Percentiles rank a stretch among this genome's conserved stretches.
Evolutionary conservation across 2,888 invertebrate genomes (phyloP).

Genomic region (Thecophora atra): DNA sequence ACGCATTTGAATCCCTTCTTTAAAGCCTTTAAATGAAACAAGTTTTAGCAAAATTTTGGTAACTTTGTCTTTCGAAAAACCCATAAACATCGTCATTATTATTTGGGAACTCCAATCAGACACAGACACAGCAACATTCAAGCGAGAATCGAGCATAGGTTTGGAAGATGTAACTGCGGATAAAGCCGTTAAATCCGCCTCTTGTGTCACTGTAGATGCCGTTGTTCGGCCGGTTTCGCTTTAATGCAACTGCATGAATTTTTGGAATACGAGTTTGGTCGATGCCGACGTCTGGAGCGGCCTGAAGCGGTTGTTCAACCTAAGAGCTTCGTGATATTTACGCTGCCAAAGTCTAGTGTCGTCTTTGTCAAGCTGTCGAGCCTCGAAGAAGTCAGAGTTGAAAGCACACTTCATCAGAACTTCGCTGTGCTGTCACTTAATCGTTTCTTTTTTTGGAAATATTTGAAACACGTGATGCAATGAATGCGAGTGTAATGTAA

Average conservation of each 20-base stretch:
- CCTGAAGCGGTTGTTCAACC: constrained; percentile 32
- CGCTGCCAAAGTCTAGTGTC: not conserved
- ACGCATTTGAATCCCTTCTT: not conserved
- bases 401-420: not conserved
- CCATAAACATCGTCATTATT: constrained; percentile 9
- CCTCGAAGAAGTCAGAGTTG: not conserved
- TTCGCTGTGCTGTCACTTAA: not conserved
- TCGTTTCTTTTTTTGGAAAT: not conserved
- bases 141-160: not conserved
- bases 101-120: constrained; percentile 30
- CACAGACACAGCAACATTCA: constrained; percentile 14
- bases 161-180: not conserved
- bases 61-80: not conserved
- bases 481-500: not conserved
- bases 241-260: constrained; percentile 1
- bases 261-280: not conserved
- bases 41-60: not conserved
- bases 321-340: not conserved
- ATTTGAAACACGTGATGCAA: not conserved
- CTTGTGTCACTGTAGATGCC: not conserved
- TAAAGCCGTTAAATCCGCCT: constrained; percentile 1
- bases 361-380: not conserved
- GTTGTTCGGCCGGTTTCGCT: constrained; percentile 23
- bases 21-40: not conserved
- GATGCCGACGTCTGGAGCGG: not conserved